Percentiles rank a stretch among this genome's conserved stretches.
Conservation (phyloP, 2,888 invertebrate genomes). For the Stenotaenia linearis region DNA sequence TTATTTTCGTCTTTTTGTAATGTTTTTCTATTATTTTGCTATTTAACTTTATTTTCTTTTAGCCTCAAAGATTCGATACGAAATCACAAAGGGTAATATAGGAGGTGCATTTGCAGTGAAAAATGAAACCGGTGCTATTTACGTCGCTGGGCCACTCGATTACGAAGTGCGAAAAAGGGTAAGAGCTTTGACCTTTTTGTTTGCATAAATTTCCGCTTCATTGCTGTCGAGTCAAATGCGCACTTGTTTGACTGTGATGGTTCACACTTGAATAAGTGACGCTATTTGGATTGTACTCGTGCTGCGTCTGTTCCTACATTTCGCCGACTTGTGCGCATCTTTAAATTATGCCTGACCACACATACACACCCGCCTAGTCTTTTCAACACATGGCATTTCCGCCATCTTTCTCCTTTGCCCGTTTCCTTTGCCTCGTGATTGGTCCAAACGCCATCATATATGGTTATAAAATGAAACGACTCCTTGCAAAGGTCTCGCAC, state of each 20-base stretch:
- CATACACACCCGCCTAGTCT: not conserved
- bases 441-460: not conserved
- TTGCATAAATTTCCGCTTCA: not conserved
- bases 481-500: not conserved
- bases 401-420: not conserved
- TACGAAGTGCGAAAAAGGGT: constrained; percentile 94
- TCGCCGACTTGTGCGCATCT: not conserved
- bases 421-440: not conserved
- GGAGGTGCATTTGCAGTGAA: constrained; percentile 96
- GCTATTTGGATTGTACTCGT: not conserved
- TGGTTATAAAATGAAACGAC: not conserved
- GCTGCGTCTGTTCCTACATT: not conserved
- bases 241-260: not conserved
- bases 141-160: constrained; percentile 93
- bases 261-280: not conserved
- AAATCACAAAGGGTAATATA: constrained; percentile 98
- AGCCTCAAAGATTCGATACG: constrained; percentile 98
- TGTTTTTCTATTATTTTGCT: not conserved
- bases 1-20: not conserved
- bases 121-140: constrained; percentile 97
- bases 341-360: not conserved
- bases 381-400: not conserved
- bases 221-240: not conserved
- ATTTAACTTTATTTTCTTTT: constrained; percentile 45
- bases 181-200: constrained; percentile 52